phyloP scores from a whole-genome alignment of 2,888 invertebrate genomes.

The Tanypteryx hageni region DNA sequence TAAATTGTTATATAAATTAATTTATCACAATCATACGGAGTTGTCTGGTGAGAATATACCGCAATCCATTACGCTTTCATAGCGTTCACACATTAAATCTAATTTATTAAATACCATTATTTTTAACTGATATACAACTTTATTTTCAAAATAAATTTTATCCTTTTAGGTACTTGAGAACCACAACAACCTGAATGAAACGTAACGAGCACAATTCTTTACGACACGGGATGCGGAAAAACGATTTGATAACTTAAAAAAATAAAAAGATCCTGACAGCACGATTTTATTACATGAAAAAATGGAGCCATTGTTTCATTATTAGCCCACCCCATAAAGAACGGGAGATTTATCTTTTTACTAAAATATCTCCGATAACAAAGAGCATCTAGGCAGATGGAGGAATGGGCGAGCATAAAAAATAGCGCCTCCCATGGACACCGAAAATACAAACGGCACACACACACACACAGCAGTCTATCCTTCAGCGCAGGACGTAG shows the following conservation, averaged over 20 bases:
- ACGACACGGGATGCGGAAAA: neutral
- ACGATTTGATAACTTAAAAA: neutral
- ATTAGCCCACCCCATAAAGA: neutral
- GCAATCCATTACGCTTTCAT: neutral
- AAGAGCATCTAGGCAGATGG: neutral
- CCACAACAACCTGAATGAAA: neutral
- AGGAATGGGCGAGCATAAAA: neutral
- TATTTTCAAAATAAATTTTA: neutral
- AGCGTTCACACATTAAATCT: neutral
- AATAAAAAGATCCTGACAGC: neutral
- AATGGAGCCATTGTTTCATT: neutral
- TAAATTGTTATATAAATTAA: neutral
- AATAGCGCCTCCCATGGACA: neutral
- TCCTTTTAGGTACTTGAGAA: neutral
- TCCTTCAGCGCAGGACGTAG: too few relatives aligned
- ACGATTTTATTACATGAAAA: neutral
- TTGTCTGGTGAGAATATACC: neutral
- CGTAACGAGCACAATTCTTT: neutral
- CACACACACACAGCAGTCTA: neutral
- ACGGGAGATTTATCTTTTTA: neutral
- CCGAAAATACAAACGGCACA: neutral
- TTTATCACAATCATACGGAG: neutral
- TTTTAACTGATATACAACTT: neutral
- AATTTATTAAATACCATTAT: neutral
- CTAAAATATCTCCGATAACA: neutral